Conservation (phyloP, 2,113 vertebrate species). For the Coptodon rendalli region DNA sequence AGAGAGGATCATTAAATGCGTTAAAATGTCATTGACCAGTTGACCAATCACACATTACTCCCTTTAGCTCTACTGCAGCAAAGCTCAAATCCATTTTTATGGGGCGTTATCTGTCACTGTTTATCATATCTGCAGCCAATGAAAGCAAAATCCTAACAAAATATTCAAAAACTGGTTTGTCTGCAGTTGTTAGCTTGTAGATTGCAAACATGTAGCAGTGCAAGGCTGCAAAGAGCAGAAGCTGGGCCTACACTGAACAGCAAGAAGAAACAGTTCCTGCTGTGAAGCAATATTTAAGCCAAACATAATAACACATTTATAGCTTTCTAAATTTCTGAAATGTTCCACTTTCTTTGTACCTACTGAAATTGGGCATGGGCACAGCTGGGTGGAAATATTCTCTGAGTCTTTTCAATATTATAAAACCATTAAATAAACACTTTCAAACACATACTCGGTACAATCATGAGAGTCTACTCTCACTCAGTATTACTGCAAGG, state of each 20-base stretch:
- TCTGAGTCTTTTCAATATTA: neutral
- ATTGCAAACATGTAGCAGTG: neutral
- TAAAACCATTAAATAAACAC: conserved; percentile 18
- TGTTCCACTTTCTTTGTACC: neutral
- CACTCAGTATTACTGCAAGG: conserved; percentile 9
- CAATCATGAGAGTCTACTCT: neutral
- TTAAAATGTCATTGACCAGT: neutral
- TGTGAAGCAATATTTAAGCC: neutral
- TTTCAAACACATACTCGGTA: neutral
- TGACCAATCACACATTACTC: neutral
- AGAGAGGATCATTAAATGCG: neutral
- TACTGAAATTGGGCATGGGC: neutral
- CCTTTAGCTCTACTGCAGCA: neutral
- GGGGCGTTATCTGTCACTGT: neutral
- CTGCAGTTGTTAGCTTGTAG: neutral
- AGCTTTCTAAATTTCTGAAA: neutral
- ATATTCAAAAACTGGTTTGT: neutral
- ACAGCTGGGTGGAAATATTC: neutral
- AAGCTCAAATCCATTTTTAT: neutral
- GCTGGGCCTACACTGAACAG: neutral
- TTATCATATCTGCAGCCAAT: neutral
- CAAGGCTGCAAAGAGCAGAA: neutral
- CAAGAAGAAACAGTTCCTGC: neutral
- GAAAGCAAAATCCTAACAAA: neutral
- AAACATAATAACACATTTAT: neutral